phyloP scores from a whole-genome alignment of 1,140 invertebrate genomes.

The Tetramorium alpestre region DNA sequence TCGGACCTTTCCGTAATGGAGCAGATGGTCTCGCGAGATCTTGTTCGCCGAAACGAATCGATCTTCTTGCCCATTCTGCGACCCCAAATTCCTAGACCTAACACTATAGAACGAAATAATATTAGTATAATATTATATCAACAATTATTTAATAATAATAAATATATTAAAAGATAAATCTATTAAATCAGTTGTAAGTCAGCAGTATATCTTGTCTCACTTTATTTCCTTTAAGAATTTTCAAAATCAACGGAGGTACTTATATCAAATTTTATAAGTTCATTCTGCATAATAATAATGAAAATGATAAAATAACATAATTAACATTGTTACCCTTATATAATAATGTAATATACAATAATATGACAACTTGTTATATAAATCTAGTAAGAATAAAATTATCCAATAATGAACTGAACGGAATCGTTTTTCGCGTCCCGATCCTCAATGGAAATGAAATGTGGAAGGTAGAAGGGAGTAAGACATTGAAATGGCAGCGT shows the following conservation, averaged over 20 bases:
- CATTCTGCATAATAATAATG: neutral
- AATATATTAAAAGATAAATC: neutral
- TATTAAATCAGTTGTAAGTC: neutral
- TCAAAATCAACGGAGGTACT: neutral
- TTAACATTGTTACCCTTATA: neutral
- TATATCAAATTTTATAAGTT: neutral
- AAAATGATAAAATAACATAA: neutral
- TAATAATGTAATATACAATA: neutral
- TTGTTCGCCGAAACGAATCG: constrained; percentile 90
- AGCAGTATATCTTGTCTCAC: neutral
- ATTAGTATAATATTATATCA: neutral
- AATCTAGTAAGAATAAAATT: neutral
- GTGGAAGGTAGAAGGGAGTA: constrained; percentile 22
- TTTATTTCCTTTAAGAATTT: neutral
- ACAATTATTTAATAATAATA: constrained; percentile 12
- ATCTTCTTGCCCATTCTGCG: constrained; percentile 92
- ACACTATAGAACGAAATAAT: constrained; percentile 46
- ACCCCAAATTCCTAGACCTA: constrained; percentile 92
- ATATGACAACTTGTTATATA: too few species aligned
- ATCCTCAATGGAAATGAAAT: neutral
- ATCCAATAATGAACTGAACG: neutral
- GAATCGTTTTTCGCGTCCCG: neutral
- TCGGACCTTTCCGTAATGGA: constrained; percentile 75
- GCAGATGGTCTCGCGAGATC: constrained; percentile 87
- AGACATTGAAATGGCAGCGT: constrained; percentile 61